Evolutionary conservation across 2,888 invertebrate genomes (phyloP), one percentile per base, ranked within the genome.

Genomic region (Hemithea aestivaria): DNA sequence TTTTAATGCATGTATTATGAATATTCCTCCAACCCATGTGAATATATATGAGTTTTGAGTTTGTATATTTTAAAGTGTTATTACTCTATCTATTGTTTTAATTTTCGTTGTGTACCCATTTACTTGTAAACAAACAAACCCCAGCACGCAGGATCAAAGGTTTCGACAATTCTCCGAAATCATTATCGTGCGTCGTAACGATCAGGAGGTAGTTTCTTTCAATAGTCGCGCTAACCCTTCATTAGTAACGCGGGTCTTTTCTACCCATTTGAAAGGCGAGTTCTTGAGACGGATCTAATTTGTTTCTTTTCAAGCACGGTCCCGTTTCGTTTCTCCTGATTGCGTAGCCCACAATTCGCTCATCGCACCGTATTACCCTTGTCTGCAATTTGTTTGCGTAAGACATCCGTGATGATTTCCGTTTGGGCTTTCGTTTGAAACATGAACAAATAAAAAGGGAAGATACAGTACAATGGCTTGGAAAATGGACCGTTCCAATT

Each of bases 251-350:
- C 54, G 68, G 70, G 58, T 73, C 66, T 72, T 73, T 69, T 76
- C 68, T 62, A 65, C 66, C 66, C 62, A 63, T 74, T 75, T 73
- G 67, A 77, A 73, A 74, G 71, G 65, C 52, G 62, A 67, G 75
- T 76, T 75, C 80, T 81, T 70, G 73, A 82, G 76, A 75, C 73
- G 72, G 68, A 76, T 81, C 81, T 80, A 82, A 83, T 83, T 83
- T 80, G 80, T 79, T 82, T 77, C 80, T 79, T 80, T 82, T 78
- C 78, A 79, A 75, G 72, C 72, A 66, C 66, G 62, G 62, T 65
- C 67, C 63, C 70, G 67, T 69, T 66, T 64, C 70, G 67, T 69
- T 66, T 62, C 67, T 55, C 58, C 66, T 79, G 79, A 79, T 81
- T 80, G 69, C 69, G 73, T 16, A 16, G 5, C 16, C 16, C 65